phyloP scores from a whole-genome alignment of 2,113 vertebrate genomes.

The Trematomus loennbergii region DNA sequence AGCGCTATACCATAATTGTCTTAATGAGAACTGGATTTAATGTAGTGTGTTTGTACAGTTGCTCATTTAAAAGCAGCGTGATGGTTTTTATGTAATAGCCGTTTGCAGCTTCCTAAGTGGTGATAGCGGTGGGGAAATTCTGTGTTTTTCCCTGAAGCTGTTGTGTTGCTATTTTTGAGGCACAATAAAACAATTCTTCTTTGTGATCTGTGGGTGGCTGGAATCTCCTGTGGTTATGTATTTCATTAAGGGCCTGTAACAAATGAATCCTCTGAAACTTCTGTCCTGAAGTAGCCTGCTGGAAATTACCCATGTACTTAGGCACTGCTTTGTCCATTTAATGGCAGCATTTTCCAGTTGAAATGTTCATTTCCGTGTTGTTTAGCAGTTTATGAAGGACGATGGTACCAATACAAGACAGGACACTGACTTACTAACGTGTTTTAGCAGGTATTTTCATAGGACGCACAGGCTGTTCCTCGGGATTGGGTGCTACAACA shows the following conservation, averaged over 20 bases:
- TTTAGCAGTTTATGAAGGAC: neutral
- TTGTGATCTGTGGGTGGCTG: constrained; percentile 51
- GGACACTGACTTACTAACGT: neutral
- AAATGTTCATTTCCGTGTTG: constrained; percentile 10
- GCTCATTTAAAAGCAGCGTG: neutral
- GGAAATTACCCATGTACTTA: constrained; percentile 30
- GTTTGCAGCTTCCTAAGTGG: constrained; percentile 5
- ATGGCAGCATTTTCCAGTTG: constrained; percentile 14
- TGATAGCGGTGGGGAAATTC: constrained; percentile 20
- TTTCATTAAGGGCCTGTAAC: constrained; percentile 43
- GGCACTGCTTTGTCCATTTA: constrained; percentile 13
- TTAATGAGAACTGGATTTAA: neutral
- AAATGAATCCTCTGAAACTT: constrained; percentile 14
- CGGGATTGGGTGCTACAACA: constrained; percentile 15
- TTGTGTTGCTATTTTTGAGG: constrained; percentile 39
- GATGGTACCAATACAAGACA: neutral
- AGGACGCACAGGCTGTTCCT: constrained; percentile 18
- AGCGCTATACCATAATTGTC: neutral
- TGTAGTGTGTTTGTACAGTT: constrained; percentile 8
- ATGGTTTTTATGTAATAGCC: constrained; percentile 9
- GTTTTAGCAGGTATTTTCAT: constrained; percentile 22
- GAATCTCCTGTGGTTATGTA: constrained; percentile 46
- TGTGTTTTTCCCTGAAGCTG: constrained; percentile 12
- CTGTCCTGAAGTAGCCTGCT: neutral
- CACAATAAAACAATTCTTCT: constrained; percentile 53